phyloP scores from a whole-genome alignment of 2,113 vertebrate genomes.

The Ivindomyrus marchei region DNA sequence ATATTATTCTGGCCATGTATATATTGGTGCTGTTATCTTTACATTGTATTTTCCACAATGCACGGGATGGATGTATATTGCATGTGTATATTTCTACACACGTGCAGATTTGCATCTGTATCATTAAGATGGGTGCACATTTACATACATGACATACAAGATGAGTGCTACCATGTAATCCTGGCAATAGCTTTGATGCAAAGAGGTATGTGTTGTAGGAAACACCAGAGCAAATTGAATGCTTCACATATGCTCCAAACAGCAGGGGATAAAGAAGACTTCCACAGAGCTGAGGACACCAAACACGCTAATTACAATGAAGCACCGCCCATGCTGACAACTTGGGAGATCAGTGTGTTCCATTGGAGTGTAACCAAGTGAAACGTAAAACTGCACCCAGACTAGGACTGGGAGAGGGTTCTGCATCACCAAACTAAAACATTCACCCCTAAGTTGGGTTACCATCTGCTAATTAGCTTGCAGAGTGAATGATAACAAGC shows the following conservation, averaged over 20 bases:
- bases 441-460: not conserved
- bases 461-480: not conserved
- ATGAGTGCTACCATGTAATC: not conserved
- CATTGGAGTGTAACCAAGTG: not conserved
- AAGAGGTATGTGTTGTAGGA: not conserved
- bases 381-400: not conserved
- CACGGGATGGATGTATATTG: not conserved
- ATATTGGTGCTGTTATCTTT: not conserved
- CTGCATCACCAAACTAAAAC: not conserved
- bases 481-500: too few relatives aligned
- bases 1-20: not conserved
- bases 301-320: not conserved
- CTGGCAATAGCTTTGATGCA: not conserved
- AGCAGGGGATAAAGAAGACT: constrained; percentile 25
- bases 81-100: not conserved
- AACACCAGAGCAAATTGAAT: not conserved
- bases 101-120: not conserved
- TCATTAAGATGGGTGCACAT: not conserved
- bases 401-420: not conserved
- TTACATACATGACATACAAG: not conserved
- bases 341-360: not conserved
- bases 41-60: not conserved
- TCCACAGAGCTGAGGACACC: not conserved
- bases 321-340: not conserved
- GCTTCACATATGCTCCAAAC: constrained; percentile 26